These are phyloP conservation scores for Acridotheres tristis DNA, from an alignment of 2,797 vertebrate genomes.

Conservation along the genomic window DNA sequence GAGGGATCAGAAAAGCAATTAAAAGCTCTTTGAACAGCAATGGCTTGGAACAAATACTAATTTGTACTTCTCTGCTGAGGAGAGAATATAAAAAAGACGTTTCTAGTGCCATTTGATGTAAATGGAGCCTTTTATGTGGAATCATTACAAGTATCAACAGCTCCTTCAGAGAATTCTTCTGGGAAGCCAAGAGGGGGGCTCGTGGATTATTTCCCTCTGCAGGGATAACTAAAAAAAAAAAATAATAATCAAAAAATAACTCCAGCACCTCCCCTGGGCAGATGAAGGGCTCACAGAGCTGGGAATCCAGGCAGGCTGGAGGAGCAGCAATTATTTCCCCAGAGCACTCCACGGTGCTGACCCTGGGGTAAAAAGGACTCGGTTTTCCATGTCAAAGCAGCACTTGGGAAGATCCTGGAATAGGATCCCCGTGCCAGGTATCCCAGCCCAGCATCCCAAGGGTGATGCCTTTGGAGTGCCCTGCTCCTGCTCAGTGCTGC, in stretches of 20 bases:
- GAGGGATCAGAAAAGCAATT: constrained; percentile 58
- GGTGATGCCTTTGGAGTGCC: background rate
- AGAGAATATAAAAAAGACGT: constrained; percentile 29
- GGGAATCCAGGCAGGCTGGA: fast-evolving
- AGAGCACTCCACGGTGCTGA: background rate
- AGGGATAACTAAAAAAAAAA: background rate
- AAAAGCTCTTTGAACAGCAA: constrained; percentile 61
- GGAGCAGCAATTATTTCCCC: background rate
- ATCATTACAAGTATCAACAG: constrained; percentile 36
- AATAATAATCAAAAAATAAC: too few relatives aligned
- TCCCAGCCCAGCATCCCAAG: background rate
- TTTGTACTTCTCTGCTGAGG: constrained; percentile 40
- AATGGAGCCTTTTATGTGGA: constrained; percentile 52
- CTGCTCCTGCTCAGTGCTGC: background rate
- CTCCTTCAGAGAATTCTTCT: constrained; percentile 8
- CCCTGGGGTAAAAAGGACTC: background rate
- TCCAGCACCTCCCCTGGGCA: background rate
- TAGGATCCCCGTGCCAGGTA: background rate
- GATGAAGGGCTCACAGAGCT: background rate
- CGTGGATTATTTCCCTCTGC: background rate
- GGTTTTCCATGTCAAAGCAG: background rate
- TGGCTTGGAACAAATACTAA: constrained; percentile 56
- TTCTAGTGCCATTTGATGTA: constrained; percentile 47
- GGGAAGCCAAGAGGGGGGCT: background rate
- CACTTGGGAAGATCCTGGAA: background rate